Conservation (phyloP, 2,888 invertebrate species). For the Emmelina monodactyla region DNA sequence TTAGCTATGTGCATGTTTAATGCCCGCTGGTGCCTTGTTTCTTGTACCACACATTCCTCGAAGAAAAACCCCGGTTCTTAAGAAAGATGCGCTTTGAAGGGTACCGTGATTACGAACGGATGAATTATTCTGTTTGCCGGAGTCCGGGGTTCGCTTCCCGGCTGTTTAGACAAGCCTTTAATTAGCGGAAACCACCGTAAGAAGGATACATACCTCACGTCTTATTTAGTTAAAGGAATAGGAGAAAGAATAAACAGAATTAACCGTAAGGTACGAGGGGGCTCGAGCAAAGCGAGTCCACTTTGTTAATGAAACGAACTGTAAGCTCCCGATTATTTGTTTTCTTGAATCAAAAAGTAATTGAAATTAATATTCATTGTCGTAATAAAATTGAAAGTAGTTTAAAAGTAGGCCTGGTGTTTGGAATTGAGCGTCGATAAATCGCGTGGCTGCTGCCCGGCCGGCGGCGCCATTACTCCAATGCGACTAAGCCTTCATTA, state of each 20-base stretch:
- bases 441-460: not conserved
- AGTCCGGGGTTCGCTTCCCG: constrained; percentile 17
- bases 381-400: constrained; percentile 4
- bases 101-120: constrained; percentile 19
- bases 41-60: constrained; percentile 24
- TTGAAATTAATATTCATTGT: no score
- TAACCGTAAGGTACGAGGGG: no score
- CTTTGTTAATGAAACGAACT: no score
- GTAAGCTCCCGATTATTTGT: no score
- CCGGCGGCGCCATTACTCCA: constrained; percentile 2
- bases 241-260: no score
- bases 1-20: no score
- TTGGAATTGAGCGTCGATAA: not conserved
- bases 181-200: no score
- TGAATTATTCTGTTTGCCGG: constrained; percentile 58
- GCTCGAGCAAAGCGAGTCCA: no score
- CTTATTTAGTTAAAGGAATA: no score
- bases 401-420: constrained; percentile 6
- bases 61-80: no score
- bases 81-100: constrained; percentile 39
- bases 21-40: constrained; percentile 11
- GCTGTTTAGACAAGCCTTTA: not conserved
- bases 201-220: no score
- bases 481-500: constrained; percentile 24
- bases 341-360: no score